phyloP scores from a whole-genome alignment of 2,113 vertebrate genomes.

The Misgurnus mizolepis region DNA sequence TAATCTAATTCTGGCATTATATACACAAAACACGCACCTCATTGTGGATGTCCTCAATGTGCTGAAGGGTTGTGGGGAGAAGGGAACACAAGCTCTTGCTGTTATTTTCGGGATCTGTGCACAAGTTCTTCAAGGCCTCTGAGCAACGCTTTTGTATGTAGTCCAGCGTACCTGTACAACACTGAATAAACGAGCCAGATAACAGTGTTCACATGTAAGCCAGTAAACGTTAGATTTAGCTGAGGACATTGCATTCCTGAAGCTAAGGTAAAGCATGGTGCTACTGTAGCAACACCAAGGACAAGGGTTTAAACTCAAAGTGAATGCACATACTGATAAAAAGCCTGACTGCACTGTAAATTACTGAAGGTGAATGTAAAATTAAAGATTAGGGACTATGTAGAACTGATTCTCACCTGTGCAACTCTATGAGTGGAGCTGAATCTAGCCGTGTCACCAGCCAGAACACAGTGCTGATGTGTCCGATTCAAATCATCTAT shows the following conservation, averaged over 20 bases:
- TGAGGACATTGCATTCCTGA: too few relatives aligned
- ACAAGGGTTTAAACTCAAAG: not conserved
- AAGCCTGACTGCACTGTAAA: not conserved
- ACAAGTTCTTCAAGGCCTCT: slow-evolving; percentile 85
- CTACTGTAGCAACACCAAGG: too few relatives aligned
- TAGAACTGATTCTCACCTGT: slow-evolving; percentile 78
- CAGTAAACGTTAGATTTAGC: not conserved
- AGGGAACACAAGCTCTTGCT: slow-evolving; percentile 78
- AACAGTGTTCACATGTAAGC: not conserved
- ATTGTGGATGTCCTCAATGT: slow-evolving; percentile 92
- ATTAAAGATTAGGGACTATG: not conserved
- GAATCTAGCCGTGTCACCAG: slow-evolving; percentile 87
- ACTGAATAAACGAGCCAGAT: slow-evolving; percentile 69
- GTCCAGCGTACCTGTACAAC: slow-evolving; percentile 86
- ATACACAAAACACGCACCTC: slow-evolving; percentile 78
- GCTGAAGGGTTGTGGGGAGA: slow-evolving; percentile 77
- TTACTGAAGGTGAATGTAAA: not conserved
- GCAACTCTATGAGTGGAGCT: slow-evolving; percentile 95
- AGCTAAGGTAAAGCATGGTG: too few relatives aligned
- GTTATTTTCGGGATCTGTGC: slow-evolving; percentile 67
- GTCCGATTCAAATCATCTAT: slow-evolving; percentile 91
- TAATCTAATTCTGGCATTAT: too few relatives aligned
- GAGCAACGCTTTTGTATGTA: slow-evolving; percentile 86
- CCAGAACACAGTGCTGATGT: slow-evolving; percentile 94
- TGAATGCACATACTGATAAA: not conserved